Conservation (phyloP, 37 sponge, comb jelly and placozoan genomes). For the Petrosia ficiformis region DNA sequence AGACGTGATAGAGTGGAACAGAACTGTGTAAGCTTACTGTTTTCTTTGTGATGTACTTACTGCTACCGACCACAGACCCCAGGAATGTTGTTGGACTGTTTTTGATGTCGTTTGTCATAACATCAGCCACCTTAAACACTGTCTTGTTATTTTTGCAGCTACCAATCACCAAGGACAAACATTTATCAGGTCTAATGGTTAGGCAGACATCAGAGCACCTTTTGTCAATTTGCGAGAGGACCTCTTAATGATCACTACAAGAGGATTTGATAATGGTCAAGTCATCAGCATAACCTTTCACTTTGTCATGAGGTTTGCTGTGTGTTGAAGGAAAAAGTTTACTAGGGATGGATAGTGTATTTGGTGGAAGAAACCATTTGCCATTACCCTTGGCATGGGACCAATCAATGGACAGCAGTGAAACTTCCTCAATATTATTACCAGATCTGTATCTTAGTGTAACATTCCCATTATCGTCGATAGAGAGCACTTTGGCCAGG, state of each 20-base stretch:
- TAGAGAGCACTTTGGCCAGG: slow-evolving; percentile 8
- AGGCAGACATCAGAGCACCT: neutral
- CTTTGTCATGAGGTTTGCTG: no score
- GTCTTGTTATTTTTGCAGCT: neutral
- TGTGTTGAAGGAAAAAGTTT: neutral
- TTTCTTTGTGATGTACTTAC: neutral
- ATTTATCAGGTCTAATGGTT: slow-evolving; percentile 6
- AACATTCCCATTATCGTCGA: neutral
- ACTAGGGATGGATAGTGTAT: neutral
- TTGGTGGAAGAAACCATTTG: neutral
- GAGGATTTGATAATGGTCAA: slow-evolving; percentile 15
- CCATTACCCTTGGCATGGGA: neutral
- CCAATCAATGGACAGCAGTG: neutral
- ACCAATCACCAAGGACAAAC: slow-evolving; percentile 2
- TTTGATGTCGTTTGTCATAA: neutral
- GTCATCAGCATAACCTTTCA: slow-evolving; percentile 38
- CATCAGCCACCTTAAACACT: slow-evolving; percentile 1
- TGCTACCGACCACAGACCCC: neutral
- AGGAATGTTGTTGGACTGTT: slow-evolving; percentile 8
- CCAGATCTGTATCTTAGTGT: slow-evolving; percentile 1
- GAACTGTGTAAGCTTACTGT: neutral
- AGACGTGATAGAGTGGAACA: neutral
- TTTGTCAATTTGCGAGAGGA: neutral
- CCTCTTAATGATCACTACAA: neutral
- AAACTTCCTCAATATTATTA: neutral